A percentile compares a stretch with the other conserved stretches of the same genome.
phyloP scores from a whole-genome alignment of 2,113 vertebrate genomes.

The Python bivittatus region DNA sequence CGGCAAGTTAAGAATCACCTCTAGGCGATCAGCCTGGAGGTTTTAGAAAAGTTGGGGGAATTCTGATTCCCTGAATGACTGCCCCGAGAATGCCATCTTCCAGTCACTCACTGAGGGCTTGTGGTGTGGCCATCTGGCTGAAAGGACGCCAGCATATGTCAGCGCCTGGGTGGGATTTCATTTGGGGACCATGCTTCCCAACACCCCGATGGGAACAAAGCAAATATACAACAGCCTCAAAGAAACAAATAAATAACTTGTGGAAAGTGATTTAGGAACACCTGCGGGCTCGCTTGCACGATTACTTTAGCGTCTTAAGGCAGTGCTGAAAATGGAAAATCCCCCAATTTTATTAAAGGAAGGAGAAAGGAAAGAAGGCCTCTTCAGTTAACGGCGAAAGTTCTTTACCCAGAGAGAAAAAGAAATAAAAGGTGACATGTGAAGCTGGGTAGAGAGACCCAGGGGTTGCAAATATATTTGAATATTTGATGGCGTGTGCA shows the following conservation, averaged over 20 bases:
- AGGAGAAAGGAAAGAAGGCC: too few relatives aligned
- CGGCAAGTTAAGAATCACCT: neutral
- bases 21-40: neutral
- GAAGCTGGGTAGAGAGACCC: neutral
- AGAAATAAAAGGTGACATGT: neutral
- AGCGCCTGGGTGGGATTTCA: neutral
- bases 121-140: neutral
- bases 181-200: neutral
- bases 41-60: neutral
- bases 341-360: too few relatives aligned
- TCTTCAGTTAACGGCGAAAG: slow-evolving; percentile 18
- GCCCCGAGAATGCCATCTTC: too few relatives aligned
- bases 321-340: too few relatives aligned
- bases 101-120: too few relatives aligned
- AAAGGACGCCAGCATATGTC: neutral
- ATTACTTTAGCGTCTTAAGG: neutral
- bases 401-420: fast-evolving
- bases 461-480: neutral
- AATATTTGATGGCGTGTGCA: slow-evolving; percentile 28
- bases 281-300: too few relatives aligned
- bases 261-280: neutral
- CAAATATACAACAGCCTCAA: neutral
- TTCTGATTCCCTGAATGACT: neutral
- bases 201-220: neutral
- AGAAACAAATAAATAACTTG: neutral